These are phyloP conservation scores for Cydia fagiglandana DNA, from an alignment of 1,140 invertebrate genomes.

Conservation along the genomic window DNA sequence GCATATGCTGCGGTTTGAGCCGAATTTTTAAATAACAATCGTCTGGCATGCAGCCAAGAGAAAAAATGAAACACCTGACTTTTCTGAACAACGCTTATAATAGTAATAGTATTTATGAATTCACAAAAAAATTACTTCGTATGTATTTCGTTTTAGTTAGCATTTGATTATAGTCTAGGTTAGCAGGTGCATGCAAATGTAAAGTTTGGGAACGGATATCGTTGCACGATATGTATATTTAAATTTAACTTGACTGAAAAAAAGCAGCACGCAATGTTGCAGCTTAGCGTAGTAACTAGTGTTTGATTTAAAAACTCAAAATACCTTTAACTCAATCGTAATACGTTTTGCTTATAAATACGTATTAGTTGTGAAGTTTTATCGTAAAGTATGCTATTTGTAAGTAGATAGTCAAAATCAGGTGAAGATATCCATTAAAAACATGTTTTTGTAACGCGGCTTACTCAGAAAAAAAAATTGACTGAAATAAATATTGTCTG, in stretches of 20 bases:
- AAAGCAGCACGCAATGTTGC: neutral
- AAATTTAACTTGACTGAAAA: neutral
- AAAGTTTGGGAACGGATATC: neutral
- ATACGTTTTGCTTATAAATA: no score
- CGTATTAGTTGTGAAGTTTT: no score
- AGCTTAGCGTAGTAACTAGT: neutral
- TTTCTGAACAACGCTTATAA: constrained; percentile 17
- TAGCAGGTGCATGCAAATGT: constrained; percentile 23
- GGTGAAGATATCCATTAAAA: no score
- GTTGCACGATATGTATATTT: constrained; percentile 10
- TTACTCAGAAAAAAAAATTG: no score
- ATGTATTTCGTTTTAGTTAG: constrained; percentile 24
- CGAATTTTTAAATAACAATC: constrained; percentile 56
- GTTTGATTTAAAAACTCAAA: neutral
- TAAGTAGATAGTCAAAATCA: no score
- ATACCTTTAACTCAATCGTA: no score
- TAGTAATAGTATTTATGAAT: constrained; percentile 28
- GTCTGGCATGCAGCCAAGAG: constrained; percentile 54
- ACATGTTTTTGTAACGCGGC: no score
- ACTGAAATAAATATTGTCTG: no score
- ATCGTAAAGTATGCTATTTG: no score
- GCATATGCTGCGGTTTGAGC: constrained; percentile 39
- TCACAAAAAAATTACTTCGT: neutral
- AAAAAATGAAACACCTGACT: constrained; percentile 62
- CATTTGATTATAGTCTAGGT: constrained; percentile 21